Percentiles rank a stretch among this genome's conserved stretches.
phyloP scores from a whole-genome alignment of 2,797 vertebrate species.

The Rhodeus uyekii region DNA sequence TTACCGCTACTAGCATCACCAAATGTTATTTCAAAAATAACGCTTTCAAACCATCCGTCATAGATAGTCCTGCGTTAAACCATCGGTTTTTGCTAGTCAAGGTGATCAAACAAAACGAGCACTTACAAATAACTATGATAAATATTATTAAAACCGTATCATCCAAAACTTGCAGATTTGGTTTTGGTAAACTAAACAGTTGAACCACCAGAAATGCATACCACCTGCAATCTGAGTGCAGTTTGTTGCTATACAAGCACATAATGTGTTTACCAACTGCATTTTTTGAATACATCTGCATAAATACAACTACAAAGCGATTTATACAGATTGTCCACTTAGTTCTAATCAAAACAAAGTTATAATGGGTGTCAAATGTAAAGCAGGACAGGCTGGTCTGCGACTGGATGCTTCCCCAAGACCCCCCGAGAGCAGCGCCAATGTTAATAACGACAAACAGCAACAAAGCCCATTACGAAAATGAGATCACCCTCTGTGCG shows the following conservation, averaged over 20 bases:
- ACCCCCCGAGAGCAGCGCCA: slow-evolving; percentile 42
- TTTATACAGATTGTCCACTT: slow-evolving; percentile 31
- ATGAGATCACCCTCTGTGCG: slow-evolving; percentile 48
- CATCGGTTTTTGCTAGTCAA: not conserved
- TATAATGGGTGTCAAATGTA: slow-evolving; percentile 16
- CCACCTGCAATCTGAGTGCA: not conserved
- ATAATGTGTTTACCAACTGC: slow-evolving; percentile 7
- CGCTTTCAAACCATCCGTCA: not conserved
- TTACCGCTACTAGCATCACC: not conserved
- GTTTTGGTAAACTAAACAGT: not conserved
- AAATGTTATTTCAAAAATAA: not conserved
- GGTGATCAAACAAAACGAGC: not conserved
- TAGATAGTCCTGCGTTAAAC: not conserved
- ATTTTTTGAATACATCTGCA: slow-evolving; percentile 6
- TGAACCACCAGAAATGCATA: not conserved
- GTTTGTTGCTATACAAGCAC: slow-evolving; percentile 5
- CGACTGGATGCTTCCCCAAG: slow-evolving; percentile 20
- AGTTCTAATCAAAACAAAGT: slow-evolving; percentile 29
- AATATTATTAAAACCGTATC: not conserved
- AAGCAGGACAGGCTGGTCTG: slow-evolving; percentile 15
- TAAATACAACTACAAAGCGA: slow-evolving; percentile 11
- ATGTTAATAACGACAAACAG: slow-evolving; percentile 50
- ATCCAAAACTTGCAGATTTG: not conserved
- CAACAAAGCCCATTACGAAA: slow-evolving; percentile 54
- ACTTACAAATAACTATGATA: not conserved